These are phyloP conservation scores for Hydrocynus forskahlii DNA, from an alignment of 2,797 vertebrate genomes.

Conservation along the genomic window DNA sequence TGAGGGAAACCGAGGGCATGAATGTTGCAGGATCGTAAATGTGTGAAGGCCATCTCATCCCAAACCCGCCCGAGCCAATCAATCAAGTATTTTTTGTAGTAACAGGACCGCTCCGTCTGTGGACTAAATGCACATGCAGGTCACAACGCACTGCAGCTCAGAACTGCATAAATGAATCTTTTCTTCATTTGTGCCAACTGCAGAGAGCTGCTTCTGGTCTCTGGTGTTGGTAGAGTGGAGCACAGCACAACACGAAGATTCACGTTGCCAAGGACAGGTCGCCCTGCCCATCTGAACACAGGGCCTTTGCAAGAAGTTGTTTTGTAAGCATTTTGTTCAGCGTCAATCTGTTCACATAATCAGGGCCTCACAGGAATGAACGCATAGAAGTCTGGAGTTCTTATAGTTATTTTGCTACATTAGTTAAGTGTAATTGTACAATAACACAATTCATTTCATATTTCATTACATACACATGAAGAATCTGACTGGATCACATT, in stretches of 20 bases:
- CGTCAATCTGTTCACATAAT: constrained; percentile 20
- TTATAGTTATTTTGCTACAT: background rate
- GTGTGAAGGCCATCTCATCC: constrained; percentile 19
- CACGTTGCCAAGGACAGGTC: constrained; percentile 16
- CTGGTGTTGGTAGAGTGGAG: constrained; percentile 5
- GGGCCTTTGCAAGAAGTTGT: background rate
- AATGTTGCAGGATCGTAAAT: background rate
- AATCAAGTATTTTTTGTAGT: constrained; percentile 22
- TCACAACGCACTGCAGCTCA: constrained; percentile 7
- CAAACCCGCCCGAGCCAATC: constrained; percentile 3
- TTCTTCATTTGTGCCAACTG: constrained; percentile 38
- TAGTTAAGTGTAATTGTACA: background rate
- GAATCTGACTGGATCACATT: too few species aligned
- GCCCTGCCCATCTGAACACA: constrained; percentile 4
- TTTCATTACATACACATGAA: too few species aligned
- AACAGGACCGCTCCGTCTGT: constrained; percentile 5
- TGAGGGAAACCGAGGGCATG: background rate
- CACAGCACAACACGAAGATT: background rate
- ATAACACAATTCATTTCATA: too few species aligned
- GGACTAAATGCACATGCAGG: background rate
- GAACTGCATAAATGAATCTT: constrained; percentile 22
- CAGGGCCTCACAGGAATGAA: constrained; percentile 1
- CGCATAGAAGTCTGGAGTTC: background rate
- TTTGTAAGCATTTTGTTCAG: constrained; percentile 9
- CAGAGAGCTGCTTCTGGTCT: constrained; percentile 35